Evolutionary conservation across 2,888 invertebrate genomes (phyloP).

Genomic region (Elmis aenea): DNA sequence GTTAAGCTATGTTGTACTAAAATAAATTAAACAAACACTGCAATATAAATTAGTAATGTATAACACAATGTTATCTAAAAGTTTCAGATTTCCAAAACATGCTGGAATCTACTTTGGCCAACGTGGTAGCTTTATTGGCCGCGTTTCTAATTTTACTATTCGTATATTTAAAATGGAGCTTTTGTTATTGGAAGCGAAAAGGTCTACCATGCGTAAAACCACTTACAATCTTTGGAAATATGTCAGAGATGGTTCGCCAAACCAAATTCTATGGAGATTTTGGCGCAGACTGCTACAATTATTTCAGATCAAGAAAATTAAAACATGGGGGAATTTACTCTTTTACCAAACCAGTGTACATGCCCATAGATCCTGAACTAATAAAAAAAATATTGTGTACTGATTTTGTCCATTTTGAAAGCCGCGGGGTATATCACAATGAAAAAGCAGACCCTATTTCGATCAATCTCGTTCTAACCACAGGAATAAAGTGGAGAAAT

Average conservation of each 20-base stretch:
- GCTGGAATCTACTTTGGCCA: no score
- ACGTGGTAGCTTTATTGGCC: constrained; percentile 1
- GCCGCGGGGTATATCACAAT: constrained; percentile 54
- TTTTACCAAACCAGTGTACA: constrained; percentile 8
- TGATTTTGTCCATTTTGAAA: constrained; percentile 56
- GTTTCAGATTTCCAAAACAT: no score
- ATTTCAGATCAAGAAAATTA: constrained; percentile 11
- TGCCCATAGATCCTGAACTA: constrained; percentile 17
- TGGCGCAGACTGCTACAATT: constrained; percentile 11
- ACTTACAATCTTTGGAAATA: constrained; percentile 29
- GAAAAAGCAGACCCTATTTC: constrained; percentile 53
- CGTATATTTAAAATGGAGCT: constrained; percentile 10
- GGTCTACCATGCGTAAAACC: constrained; percentile 18
- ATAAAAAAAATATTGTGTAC: constrained; percentile 48
- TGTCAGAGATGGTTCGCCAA: no score
- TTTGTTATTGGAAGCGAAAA: constrained; percentile 19
- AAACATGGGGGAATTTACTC: constrained; percentile 18
- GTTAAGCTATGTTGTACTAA: no score
- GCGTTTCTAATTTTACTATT: neutral
- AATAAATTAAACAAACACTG: no score
- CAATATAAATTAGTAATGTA: no score
- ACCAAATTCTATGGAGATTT: no score
- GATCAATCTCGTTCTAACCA: constrained; percentile 51
- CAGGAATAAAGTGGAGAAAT: constrained; percentile 55
- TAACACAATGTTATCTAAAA: no score